phyloP scores from a whole-genome alignment of 1,140 invertebrate species.

The Penaeus japonicus region DNA sequence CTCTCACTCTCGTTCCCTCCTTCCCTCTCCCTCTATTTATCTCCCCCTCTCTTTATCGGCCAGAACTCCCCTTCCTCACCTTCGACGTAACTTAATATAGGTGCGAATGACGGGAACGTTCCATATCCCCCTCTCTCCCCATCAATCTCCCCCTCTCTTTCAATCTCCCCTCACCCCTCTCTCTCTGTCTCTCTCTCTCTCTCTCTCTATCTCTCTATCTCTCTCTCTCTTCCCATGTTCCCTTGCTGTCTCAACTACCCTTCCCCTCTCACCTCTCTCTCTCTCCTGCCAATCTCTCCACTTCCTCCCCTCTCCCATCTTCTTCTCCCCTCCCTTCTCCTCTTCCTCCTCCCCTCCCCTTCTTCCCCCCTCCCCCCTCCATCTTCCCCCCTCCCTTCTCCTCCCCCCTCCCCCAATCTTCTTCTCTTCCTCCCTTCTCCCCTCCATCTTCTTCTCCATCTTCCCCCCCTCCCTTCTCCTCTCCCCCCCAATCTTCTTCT shows the following conservation, averaged over 20 bases:
- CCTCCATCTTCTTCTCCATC: not conserved
- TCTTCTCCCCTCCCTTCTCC: not conserved
- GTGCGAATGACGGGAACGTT: not conserved
- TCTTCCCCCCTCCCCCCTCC: not conserved
- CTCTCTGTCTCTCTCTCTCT: not conserved
- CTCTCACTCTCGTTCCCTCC: too few species aligned
- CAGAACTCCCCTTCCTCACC: too few species aligned
- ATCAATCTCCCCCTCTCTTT: not conserved
- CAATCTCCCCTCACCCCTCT: not conserved
- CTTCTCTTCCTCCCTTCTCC: not conserved
- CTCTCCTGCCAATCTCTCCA: too few species aligned
- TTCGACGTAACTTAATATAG: too few species aligned
- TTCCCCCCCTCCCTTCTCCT: not conserved
- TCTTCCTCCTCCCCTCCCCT: not conserved
- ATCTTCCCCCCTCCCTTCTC: not conserved
- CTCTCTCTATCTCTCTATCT: not conserved
- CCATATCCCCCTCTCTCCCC: not conserved
- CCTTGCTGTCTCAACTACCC: too few species aligned
- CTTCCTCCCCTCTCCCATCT: not conserved
- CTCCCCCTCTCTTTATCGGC: too few species aligned
- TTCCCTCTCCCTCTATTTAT: too few species aligned
- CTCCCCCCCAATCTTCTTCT: too few species aligned
- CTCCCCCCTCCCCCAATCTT: not conserved
- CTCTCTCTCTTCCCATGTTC: not conserved
- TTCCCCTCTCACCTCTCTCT: not conserved